A percentile compares a stretch with the other conserved stretches of the same genome.
Conservation (phyloP, 2,888 invertebrate genomes). For the Conistra vaccinii region DNA sequence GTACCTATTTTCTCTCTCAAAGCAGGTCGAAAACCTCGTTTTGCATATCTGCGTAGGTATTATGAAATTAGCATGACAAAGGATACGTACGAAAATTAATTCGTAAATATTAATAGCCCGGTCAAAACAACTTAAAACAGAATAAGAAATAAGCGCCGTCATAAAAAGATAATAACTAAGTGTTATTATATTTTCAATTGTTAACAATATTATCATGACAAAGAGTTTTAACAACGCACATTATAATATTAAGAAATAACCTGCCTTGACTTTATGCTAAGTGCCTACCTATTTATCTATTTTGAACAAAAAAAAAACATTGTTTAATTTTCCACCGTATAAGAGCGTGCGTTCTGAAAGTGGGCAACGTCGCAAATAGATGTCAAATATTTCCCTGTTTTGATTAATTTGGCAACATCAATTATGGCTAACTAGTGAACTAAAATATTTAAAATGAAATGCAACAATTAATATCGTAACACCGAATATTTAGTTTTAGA, state of each 20-base stretch:
- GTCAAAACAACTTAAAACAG: slow-evolving; percentile 12
- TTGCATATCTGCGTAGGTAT: slow-evolving; percentile 5
- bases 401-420: no score
- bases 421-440: no score
- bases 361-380: no score
- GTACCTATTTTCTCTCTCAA: background rate
- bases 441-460: no score
- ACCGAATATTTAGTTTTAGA: no score
- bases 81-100: slow-evolving; percentile 20
- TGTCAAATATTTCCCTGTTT: no score
- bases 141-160: slow-evolving; percentile 6
- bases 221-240: slow-evolving; percentile 17
- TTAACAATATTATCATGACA: slow-evolving; percentile 54
- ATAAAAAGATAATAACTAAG: slow-evolving; percentile 1
- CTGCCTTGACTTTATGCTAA: slow-evolving; percentile 50
- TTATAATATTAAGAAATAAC: slow-evolving; percentile 19
- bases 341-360: no score
- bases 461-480: no score
- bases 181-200: slow-evolving; percentile 20
- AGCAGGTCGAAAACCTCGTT: slow-evolving; percentile 7
- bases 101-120: slow-evolving; percentile 2
- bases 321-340: background rate
- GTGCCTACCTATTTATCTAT: background rate
- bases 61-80: slow-evolving; percentile 12
- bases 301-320: background rate